phyloP scores from a whole-genome alignment of 2,113 vertebrate species.

The Panthera uncia region DNA sequence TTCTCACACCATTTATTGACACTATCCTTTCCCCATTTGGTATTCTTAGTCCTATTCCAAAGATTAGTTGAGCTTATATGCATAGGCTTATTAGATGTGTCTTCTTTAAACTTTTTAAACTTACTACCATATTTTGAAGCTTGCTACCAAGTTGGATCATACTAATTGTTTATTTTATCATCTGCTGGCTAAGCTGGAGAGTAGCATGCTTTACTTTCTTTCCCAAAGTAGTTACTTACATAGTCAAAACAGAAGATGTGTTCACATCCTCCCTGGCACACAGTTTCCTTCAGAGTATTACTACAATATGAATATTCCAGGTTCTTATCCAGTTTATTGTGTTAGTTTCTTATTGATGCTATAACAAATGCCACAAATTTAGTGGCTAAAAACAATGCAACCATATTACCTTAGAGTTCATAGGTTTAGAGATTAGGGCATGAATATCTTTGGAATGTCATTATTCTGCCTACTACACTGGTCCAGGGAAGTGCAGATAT shows the following conservation, averaged over 20 bases:
- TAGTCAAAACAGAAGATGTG: not conserved
- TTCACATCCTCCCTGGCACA: not conserved
- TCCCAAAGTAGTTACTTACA: not conserved
- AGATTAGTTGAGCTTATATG: not conserved
- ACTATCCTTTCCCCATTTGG: not conserved
- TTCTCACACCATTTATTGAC: not conserved
- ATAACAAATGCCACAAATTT: not conserved
- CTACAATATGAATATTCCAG: not conserved
- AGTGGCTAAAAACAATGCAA: not conserved
- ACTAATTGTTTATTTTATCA: not conserved
- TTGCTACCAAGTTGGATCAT: not conserved
- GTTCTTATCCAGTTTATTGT: not conserved
- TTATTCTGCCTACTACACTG: not conserved
- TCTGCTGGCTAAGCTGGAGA: not conserved
- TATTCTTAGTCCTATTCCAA: not conserved
- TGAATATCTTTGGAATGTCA: not conserved
- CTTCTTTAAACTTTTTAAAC: not conserved
- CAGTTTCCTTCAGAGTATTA: not conserved
- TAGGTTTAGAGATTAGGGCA: not conserved
- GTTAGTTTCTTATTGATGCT: not conserved
- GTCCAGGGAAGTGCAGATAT: not conserved
- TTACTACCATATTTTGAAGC: not conserved
- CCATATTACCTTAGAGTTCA: not conserved
- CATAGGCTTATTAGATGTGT: not conserved
- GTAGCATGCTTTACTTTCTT: not conserved